A percentile compares a stretch with the other conserved stretches of the same genome.
These are phyloP conservation scores for Troides oblongomaculatus DNA, from an alignment of 2,888 invertebrate species.

Conservation along the genomic window DNA sequence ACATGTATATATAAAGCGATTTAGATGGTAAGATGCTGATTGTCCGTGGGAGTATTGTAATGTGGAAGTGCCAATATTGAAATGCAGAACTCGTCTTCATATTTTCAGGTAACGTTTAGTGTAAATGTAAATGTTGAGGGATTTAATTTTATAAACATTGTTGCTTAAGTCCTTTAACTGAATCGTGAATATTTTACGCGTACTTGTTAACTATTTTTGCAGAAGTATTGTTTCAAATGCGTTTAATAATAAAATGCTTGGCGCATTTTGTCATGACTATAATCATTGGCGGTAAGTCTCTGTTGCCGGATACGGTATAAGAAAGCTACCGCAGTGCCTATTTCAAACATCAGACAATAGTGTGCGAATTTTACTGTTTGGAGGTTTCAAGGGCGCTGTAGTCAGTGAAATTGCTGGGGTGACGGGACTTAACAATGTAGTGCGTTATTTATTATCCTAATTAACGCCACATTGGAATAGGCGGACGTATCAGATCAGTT, in stretches of 20 bases:
- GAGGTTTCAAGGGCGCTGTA: too few species aligned
- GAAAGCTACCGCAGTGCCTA: too few species aligned
- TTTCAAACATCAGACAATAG: too few species aligned
- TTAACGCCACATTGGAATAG: too few species aligned
- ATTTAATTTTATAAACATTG: background rate
- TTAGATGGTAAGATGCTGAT: conserved; percentile 7
- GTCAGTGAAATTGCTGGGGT: too few species aligned
- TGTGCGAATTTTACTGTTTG: too few species aligned
- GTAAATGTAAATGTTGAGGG: conserved; percentile 20
- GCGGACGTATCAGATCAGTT: too few species aligned
- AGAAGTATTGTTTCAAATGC: background rate
- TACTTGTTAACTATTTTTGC: background rate
- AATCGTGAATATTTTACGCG: background rate
- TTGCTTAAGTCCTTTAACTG: background rate
- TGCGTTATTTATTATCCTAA: too few species aligned
- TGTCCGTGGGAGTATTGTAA: conserved; percentile 12
- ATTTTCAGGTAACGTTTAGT: conserved; percentile 10
- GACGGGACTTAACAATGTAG: too few species aligned
- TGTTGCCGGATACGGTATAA: too few species aligned
- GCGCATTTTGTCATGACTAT: background rate
- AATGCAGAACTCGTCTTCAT: conserved; percentile 5
- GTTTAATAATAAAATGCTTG: background rate
- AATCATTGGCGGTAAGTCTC: too few species aligned
- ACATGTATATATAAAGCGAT: conserved; percentile 30
- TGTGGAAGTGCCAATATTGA: conserved; percentile 23